phyloP scores from a whole-genome alignment of 2,888 invertebrate genomes.

The Prostheceraeus crozeri region DNA sequence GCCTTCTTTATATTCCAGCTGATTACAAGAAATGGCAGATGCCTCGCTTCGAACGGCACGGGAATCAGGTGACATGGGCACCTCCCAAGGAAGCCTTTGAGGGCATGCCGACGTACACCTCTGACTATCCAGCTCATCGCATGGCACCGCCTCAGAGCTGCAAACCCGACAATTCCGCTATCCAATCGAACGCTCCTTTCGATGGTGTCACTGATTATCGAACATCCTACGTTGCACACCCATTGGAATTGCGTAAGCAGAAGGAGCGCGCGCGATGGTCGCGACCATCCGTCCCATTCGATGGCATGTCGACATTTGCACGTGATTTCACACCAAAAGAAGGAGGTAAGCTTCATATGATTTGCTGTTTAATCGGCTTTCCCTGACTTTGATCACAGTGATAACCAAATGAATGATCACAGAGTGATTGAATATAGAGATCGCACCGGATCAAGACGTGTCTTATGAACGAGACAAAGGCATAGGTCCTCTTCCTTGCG shows the following conservation, averaged over 20 bases:
- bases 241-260: constrained; percentile 43
- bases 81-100: constrained; percentile 50
- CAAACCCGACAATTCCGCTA: constrained; percentile 48
- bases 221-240: constrained; percentile 50
- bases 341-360: neutral
- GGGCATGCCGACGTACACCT: constrained; percentile 51
- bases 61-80: constrained; percentile 43
- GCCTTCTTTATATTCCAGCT: no score
- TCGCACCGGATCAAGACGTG: no score
- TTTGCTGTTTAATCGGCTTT: no score
- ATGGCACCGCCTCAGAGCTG: constrained; percentile 46
- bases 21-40: constrained; percentile 52
- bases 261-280: constrained; percentile 35
- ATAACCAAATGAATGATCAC: no score
- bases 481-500: no score
- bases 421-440: no score
- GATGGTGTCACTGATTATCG: constrained; percentile 52
- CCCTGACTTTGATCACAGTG: no score
- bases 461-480: no score
- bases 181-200: constrained; percentile 50
- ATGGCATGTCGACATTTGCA: constrained; percentile 41
- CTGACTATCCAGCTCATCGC: constrained; percentile 49
- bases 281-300: constrained; percentile 34
- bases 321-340: constrained; percentile 41
- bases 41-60: constrained; percentile 41